These are phyloP conservation scores for Myotis brandtii DNA, from an alignment of 2,113 vertebrate species.

Conservation along the genomic window DNA sequence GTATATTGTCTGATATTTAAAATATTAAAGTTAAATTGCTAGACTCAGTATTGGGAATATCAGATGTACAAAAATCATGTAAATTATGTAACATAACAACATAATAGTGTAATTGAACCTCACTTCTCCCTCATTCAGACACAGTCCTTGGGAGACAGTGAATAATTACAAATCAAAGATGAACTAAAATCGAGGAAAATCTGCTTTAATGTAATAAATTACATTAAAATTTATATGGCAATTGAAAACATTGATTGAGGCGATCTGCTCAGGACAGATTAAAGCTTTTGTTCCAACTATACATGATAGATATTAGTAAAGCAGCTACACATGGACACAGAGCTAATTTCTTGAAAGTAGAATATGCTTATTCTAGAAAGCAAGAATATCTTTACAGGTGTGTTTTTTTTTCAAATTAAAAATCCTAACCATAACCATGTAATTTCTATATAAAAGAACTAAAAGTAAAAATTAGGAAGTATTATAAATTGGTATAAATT, in stretches of 20 bases:
- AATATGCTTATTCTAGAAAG: not conserved
- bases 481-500: not conserved
- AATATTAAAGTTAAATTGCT: not conserved
- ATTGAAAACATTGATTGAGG: not conserved
- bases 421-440: not conserved
- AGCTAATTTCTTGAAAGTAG: not conserved
- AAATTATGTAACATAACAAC: not conserved
- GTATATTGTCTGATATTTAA: not conserved
- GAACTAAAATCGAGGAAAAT: not conserved
- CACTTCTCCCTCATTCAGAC: not conserved
- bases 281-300: not conserved
- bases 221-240: not conserved
- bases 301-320: not conserved
- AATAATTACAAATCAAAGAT: constrained; percentile 28
- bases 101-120: not conserved
- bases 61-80: not conserved
- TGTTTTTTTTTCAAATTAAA: not conserved
- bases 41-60: not conserved
- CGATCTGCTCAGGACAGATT: not conserved
- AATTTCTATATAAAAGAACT: not conserved
- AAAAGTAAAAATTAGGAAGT: not conserved
- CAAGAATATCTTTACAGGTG: not conserved
- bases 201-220: not conserved
- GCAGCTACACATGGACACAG: not conserved
- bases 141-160: not conserved